phyloP scores from a whole-genome alignment of 2,113 vertebrate species.

The Progne subis region DNA sequence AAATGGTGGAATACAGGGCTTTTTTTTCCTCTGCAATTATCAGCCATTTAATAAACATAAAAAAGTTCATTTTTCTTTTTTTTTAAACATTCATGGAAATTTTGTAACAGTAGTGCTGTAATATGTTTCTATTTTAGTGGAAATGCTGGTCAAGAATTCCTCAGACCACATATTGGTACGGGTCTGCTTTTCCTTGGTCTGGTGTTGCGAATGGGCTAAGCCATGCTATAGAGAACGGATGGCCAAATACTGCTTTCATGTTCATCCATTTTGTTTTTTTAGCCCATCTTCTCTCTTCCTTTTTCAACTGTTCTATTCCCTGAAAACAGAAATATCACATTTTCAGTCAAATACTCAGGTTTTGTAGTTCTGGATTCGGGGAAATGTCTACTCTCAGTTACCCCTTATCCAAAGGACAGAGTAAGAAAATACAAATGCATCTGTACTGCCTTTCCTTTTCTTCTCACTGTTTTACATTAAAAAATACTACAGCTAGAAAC shows the following conservation, averaged over 20 bases:
- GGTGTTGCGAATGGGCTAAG: slow-evolving; percentile 92
- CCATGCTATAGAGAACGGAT: slow-evolving; percentile 96
- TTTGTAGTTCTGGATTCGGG: slow-evolving; percentile 24
- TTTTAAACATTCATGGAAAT: slow-evolving; percentile 74
- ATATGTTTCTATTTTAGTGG: slow-evolving; percentile 65
- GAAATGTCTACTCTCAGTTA: background rate
- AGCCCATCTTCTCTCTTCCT: slow-evolving; percentile 97
- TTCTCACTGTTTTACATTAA: background rate
- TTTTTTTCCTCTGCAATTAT: slow-evolving; percentile 76
- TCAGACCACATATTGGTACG: slow-evolving; percentile 98
- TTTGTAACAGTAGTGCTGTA: slow-evolving; percentile 65
- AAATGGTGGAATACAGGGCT: slow-evolving; percentile 64
- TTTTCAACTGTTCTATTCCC: slow-evolving; percentile 99
- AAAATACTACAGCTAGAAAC: background rate
- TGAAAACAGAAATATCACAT: slow-evolving; percentile 88
- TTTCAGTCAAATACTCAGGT: slow-evolving; percentile 74
- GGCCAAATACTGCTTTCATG: slow-evolving; percentile 97
- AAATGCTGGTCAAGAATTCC: slow-evolving; percentile 71
- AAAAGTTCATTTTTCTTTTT: slow-evolving; percentile 67
- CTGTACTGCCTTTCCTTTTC: background rate
- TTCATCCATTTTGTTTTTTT: slow-evolving; percentile 99
- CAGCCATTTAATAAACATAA: slow-evolving; percentile 72
- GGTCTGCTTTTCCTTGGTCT: slow-evolving; percentile 94
- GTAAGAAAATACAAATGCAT: background rate
- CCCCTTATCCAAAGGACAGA: slow-evolving; percentile 4